phyloP scores from a whole-genome alignment of 1,140 invertebrate species.

The Drosophila saltans region DNA sequence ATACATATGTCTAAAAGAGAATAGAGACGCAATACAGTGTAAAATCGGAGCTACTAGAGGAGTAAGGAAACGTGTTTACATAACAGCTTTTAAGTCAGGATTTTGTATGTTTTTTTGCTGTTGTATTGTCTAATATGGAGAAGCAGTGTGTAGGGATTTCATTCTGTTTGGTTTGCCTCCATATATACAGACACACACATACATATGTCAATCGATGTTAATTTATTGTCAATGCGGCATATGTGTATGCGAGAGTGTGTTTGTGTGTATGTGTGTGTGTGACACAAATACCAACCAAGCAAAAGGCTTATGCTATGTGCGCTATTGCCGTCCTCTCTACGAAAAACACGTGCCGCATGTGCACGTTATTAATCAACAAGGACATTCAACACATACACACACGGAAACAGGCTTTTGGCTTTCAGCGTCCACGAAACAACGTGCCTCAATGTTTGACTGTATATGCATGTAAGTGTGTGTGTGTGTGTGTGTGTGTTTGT shows the following conservation, averaged over 20 bases:
- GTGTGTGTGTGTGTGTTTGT: not conserved
- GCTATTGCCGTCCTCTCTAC: slow-evolving; percentile 37
- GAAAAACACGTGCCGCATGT: slow-evolving; percentile 72
- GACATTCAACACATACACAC: slow-evolving; percentile 41
- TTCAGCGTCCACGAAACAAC: slow-evolving; percentile 34
- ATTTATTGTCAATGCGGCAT: slow-evolving; percentile 78
- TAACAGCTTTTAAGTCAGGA: slow-evolving; percentile 31
- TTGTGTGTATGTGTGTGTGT: slow-evolving; percentile 21
- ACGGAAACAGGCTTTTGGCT: slow-evolving; percentile 17
- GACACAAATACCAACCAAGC: slow-evolving; percentile 46
- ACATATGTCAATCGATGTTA: slow-evolving; percentile 74
- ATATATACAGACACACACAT: slow-evolving; percentile 3
- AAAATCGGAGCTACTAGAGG: no score
- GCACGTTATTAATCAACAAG: slow-evolving; percentile 78
- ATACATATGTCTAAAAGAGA: slow-evolving; percentile 12
- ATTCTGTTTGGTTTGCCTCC: no score
- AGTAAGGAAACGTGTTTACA: slow-evolving; percentile 38
- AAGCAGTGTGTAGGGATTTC: not conserved
- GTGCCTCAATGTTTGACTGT: slow-evolving; percentile 12
- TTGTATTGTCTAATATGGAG: slow-evolving; percentile 3
- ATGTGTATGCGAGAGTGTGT: slow-evolving; percentile 34
- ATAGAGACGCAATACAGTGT: not conserved
- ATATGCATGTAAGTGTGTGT: slow-evolving; percentile 1
- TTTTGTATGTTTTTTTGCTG: slow-evolving; percentile 41
- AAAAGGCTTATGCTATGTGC: slow-evolving; percentile 55